Base-by-base conservation (phyloP, 1,140 invertebrate genomes). In the Rhyacophila brunnea region DNA sequence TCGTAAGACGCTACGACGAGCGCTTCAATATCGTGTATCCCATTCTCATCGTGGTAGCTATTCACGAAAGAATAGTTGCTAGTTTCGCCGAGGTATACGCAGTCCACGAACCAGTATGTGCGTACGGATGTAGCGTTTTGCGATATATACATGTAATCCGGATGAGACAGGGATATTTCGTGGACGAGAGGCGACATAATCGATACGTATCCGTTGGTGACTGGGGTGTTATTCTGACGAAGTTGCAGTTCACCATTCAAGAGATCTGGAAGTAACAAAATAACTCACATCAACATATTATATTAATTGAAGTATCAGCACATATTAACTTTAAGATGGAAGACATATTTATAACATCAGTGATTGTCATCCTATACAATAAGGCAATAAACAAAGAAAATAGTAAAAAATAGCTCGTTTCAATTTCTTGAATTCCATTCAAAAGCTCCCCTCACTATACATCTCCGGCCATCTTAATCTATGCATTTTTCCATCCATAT, bases 51-150 rank as follows among this genome's bases (percentile, higher is more conserved):
- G 1, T 79, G 78, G 68, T 89, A 91, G 66, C 84, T 86, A 57
- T 82, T 83, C 47, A 71, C 67, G 58, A 88, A 85, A 17, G 75
- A 71, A 23, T 83, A 80, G 70, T 85, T 80, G 45, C 74, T 75
- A 0, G 84, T 84, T 54, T 81, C 71, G 35, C 87, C 89, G 54
- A 87, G 81, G 72, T 85, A 87, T 62, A 80, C 75, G 67, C 89
- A 92, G 68, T 91, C 85, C 40, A 90, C 78, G 67, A 90, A 91
- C 90, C 90, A 92, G 68, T 84, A 89, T 7, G 85, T 86, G 14
- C 80, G 70, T 11, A 89, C 73, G 17, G 78, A 78, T 6, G 85
- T 86, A 1, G 87, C 81, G 64, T 83, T 84, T 14, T 78, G 70
- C 10, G 72, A 77, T 14, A 90, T 66, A 68, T 80, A 89, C 36